These are phyloP conservation scores for Ciconia stormi DNA, from an alignment of 2,113 vertebrate genomes.

Conservation along the genomic window DNA sequence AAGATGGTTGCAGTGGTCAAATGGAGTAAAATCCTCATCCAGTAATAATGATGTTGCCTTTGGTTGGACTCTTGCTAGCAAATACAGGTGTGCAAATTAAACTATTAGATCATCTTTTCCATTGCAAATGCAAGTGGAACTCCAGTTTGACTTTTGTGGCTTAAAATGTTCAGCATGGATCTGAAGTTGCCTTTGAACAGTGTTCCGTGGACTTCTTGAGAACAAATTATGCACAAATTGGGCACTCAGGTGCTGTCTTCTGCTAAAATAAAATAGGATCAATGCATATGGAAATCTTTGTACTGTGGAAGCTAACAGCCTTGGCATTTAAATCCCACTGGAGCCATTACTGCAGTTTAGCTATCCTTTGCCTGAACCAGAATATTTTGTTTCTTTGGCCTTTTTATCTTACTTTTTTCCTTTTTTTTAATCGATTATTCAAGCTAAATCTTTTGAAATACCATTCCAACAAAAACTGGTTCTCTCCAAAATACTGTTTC, in stretches of 20 bases:
- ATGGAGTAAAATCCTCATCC: not conserved
- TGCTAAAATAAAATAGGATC: not conserved
- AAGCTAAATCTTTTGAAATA: constrained; percentile 3
- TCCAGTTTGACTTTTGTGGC: not conserved
- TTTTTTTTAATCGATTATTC: not conserved
- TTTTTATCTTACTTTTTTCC: not conserved
- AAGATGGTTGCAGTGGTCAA: not conserved
- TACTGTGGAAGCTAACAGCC: not conserved
- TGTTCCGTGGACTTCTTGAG: not conserved
- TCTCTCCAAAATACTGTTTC: constrained; percentile 18
- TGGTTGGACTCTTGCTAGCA: not conserved
- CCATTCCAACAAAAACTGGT: not conserved
- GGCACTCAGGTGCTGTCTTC: not conserved
- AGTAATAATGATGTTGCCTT: not conserved
- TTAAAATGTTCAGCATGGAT: not conserved
- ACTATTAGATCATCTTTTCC: not conserved
- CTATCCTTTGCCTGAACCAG: not conserved
- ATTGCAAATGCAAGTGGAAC: not conserved
- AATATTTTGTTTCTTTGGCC: constrained; percentile 18
- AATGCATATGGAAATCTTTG: not conserved
- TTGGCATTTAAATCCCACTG: not conserved
- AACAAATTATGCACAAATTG: not conserved
- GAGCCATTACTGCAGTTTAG: not conserved
- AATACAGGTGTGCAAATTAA: not conserved
- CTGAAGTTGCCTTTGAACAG: not conserved